Percentiles rank a stretch among this genome's conserved stretches.
These are phyloP conservation scores for Synaphobranchus kaupii DNA, from an alignment of 2,797 vertebrate genomes.

Conservation along the genomic window DNA sequence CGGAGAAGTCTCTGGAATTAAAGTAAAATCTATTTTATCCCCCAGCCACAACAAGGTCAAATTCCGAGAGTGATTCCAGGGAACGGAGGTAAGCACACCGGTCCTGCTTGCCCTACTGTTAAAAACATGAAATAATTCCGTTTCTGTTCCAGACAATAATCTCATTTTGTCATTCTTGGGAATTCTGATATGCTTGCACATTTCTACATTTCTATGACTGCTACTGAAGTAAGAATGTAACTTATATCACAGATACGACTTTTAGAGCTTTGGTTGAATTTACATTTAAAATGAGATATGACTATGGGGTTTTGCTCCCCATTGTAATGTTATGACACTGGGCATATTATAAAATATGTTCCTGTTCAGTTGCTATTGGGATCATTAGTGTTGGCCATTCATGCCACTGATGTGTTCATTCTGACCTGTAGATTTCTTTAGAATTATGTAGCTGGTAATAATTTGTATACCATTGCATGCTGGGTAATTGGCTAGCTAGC, in stretches of 20 bases:
- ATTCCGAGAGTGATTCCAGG: conserved; percentile 74
- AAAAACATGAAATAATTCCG: neutral
- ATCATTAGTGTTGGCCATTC: neutral
- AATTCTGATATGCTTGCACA: neutral
- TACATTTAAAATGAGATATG: neutral
- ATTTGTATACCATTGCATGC: neutral
- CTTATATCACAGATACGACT: neutral
- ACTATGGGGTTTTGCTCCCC: neutral
- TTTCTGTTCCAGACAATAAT: neutral
- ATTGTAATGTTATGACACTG: neutral
- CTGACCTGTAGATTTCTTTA: neutral
- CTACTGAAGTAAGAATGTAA: neutral
- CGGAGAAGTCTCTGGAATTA: neutral
- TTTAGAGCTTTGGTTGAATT: neutral
- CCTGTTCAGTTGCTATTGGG: neutral
- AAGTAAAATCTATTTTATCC: conserved; percentile 30
- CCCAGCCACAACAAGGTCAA: conserved; percentile 74
- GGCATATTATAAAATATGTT: neutral
- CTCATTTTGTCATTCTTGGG: neutral
- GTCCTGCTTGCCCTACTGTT: neutral
- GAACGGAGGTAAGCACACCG: conserved; percentile 80
- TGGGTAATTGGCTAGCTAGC: neutral
- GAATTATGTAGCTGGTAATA: neutral
- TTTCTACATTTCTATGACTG: neutral
- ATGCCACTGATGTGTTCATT: neutral